A percentile compares a stretch with the other conserved stretches of the same genome.
Conservation (phyloP, 2,113 vertebrate species). For the Pluvianellus socialis region DNA sequence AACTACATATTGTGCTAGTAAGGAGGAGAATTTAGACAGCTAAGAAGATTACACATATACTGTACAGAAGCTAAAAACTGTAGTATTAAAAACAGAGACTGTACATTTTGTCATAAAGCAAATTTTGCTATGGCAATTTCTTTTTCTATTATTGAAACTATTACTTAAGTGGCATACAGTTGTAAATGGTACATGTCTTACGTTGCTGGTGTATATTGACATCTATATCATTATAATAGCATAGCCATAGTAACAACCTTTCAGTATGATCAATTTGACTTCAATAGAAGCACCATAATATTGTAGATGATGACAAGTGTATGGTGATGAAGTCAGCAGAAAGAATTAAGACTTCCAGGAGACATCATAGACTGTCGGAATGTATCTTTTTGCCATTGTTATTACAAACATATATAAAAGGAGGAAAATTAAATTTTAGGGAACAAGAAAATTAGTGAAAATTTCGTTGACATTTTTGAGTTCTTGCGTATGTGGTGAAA, state of each 20-base stretch:
- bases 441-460: not conserved
- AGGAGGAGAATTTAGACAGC: not conserved
- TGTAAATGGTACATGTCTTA: not conserved
- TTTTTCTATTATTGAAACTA: not conserved
- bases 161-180: not conserved
- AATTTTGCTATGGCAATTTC: not conserved
- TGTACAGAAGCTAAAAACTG: not conserved
- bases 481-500: not conserved
- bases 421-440: not conserved
- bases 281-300: not conserved
- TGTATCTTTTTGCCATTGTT: not conserved
- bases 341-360: not conserved
- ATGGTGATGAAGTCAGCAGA: not conserved
- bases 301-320: not conserved
- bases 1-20: not conserved
- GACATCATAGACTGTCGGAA: not conserved
- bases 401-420: not conserved
- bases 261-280: not conserved
- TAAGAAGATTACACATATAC: not conserved
- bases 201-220: not conserved
- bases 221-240: not conserved
- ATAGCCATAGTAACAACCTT: not conserved
- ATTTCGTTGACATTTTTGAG: not conserved
- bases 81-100: not conserved
- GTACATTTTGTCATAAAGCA: not conserved